phyloP scores from a whole-genome alignment of 2,888 invertebrate genomes.

The Criorhina ranunculi region DNA sequence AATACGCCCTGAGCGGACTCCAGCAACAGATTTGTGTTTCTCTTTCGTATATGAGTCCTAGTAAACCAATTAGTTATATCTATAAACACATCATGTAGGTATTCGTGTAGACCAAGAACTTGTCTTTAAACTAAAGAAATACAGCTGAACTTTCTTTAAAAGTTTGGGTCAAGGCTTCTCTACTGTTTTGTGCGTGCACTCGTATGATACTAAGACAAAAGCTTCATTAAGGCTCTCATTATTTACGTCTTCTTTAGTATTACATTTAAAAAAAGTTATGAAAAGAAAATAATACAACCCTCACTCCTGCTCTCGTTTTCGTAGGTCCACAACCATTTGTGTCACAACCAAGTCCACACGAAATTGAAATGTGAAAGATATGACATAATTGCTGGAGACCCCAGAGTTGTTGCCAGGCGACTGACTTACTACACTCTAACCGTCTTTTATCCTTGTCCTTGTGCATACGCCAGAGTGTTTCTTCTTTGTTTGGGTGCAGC shows the following conservation, averaged over 20 bases:
- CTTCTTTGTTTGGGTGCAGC: slow-evolving; percentile 11
- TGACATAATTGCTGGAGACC: slow-evolving; percentile 67
- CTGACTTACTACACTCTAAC: slow-evolving; percentile 41
- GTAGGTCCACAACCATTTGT: slow-evolving; percentile 28
- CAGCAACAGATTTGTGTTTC: too few relatives aligned
- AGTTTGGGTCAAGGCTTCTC: slow-evolving; percentile 5
- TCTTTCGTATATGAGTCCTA: too few relatives aligned
- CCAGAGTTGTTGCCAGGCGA: slow-evolving; percentile 44
- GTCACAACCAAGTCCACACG: slow-evolving; percentile 45
- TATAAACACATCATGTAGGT: too few relatives aligned
- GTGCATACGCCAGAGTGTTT: slow-evolving; percentile 34
- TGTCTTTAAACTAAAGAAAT: background rate
- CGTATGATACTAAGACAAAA: background rate
- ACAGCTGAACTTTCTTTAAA: background rate
- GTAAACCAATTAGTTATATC: too few relatives aligned
- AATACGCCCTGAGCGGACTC: too few relatives aligned
- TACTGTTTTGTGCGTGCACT: background rate
- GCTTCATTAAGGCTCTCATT: background rate
- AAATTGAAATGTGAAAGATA: slow-evolving; percentile 58
- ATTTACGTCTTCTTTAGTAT: slow-evolving; percentile 3
- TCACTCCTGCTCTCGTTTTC: background rate
- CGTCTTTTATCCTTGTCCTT: slow-evolving; percentile 59
- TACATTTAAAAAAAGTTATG: slow-evolving; percentile 14
- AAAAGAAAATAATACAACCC: background rate
- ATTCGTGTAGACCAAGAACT: background rate